Evolutionary conservation across 2,113 vertebrate species (phyloP).

Genomic region (Nasalis larvatus): DNA sequence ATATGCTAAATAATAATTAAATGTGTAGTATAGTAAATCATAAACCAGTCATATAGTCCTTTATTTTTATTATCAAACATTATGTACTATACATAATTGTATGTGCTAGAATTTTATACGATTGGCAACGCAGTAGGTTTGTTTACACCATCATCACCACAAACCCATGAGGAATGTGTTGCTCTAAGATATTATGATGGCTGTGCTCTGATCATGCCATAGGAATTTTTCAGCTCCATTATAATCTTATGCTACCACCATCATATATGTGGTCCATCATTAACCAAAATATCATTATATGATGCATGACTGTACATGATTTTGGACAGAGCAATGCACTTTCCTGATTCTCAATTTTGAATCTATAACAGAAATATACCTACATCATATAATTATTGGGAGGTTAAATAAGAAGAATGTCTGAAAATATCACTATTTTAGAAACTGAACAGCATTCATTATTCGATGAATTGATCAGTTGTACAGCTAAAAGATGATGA

Average conservation of each 20-base stretch:
- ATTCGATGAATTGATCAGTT: background rate
- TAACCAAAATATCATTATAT: background rate
- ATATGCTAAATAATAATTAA: background rate
- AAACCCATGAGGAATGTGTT: background rate
- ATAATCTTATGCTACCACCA: background rate
- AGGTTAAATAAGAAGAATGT: background rate
- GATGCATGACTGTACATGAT: background rate
- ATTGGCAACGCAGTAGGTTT: background rate
- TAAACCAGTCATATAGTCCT: background rate
- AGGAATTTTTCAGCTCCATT: background rate
- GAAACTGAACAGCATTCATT: background rate
- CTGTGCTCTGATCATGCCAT: too few species aligned
- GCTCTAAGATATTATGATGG: background rate
- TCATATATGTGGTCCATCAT: background rate
- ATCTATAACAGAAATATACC: rapidly evolving
- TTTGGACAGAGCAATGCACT: background rate
- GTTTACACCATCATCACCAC: background rate
- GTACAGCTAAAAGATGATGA: rapidly evolving
- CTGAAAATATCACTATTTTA: background rate
- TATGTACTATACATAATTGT: too few species aligned
- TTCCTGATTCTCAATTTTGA: background rate
- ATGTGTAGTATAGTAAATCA: background rate
- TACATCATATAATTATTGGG: too few species aligned
- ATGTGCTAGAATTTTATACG: background rate
- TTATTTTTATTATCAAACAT: background rate